Evolutionary conservation across 2,797 vertebrate genomes (phyloP).

Genomic region (Fundulus diaphanus): DNA sequence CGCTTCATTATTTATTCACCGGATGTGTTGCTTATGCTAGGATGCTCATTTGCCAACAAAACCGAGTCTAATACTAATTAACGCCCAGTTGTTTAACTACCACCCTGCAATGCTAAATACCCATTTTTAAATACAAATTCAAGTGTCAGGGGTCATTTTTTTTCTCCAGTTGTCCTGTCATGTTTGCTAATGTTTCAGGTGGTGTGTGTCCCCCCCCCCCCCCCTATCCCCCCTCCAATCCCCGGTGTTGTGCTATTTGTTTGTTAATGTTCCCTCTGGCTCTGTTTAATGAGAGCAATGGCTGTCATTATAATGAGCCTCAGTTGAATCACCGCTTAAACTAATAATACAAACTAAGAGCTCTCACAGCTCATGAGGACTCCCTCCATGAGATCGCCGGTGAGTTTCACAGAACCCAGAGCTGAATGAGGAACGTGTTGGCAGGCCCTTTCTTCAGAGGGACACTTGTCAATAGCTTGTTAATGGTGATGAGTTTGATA

Average conservation of each 20-base stretch:
- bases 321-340: slow-evolving; percentile 67
- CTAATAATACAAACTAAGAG: slow-evolving; percentile 60
- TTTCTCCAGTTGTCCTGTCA: slow-evolving; percentile 41
- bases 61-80: slow-evolving; percentile 44
- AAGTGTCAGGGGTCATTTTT: slow-evolving; percentile 50
- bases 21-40: slow-evolving; percentile 35
- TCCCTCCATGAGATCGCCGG: slow-evolving; percentile 20
- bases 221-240: too few relatives aligned
- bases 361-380: slow-evolving; percentile 26
- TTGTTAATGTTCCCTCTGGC: slow-evolving; percentile 58
- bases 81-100: slow-evolving; percentile 4
- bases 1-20: slow-evolving; percentile 34
- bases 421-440: slow-evolving; percentile 31
- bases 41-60: slow-evolving; percentile 16
- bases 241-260: slow-evolving; percentile 44
- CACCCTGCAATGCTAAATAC: slow-evolving; percentile 21
- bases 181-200: slow-evolving; percentile 61
- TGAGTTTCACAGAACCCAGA: slow-evolving; percentile 12
- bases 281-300: slow-evolving; percentile 47
- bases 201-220: too few relatives aligned
- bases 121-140: slow-evolving; percentile 36
- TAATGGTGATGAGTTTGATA: slow-evolving; percentile 60
- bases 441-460: slow-evolving; percentile 29
- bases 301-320: slow-evolving; percentile 54
- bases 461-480: slow-evolving; percentile 56